Conservation (phyloP, 2,113 vertebrate species). For the Bubalus kerabau region DNA sequence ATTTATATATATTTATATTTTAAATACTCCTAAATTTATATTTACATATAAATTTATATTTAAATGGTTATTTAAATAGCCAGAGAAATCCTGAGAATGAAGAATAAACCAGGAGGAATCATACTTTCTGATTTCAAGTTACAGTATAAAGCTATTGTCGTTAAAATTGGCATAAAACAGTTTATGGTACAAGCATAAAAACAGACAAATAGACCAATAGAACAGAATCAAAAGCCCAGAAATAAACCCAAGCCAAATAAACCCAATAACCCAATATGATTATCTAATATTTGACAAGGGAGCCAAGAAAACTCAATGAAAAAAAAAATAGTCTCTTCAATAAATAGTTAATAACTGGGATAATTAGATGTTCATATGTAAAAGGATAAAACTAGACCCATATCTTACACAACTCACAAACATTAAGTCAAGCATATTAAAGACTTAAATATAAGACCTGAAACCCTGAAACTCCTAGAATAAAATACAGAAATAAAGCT, state of each 20-base stretch:
- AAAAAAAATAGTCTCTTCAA: not conserved
- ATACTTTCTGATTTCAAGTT: not conserved
- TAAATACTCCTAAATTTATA: not conserved
- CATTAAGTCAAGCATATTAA: not conserved
- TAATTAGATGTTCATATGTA: not conserved
- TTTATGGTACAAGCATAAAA: not conserved
- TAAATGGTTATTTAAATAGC: not conserved
- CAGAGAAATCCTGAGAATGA: not conserved
- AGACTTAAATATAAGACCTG: not conserved
- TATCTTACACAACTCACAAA: not conserved
- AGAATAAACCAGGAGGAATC: not conserved
- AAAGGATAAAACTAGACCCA: not conserved
- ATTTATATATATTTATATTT: not conserved
- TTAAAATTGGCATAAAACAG: not conserved
- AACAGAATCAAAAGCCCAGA: not conserved
- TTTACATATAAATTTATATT: not conserved
- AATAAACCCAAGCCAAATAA: not conserved
- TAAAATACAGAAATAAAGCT: not conserved
- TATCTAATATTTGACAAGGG: not conserved
- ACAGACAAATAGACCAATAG: not conserved
- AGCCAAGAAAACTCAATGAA: not conserved
- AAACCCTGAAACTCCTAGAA: not conserved
- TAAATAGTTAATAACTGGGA: not conserved
- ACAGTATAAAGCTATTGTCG: not conserved
- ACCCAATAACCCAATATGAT: not conserved